Evolutionary conservation across 2,888 invertebrate genomes (phyloP).

Genomic region (Lasioglossum calceatum): DNA sequence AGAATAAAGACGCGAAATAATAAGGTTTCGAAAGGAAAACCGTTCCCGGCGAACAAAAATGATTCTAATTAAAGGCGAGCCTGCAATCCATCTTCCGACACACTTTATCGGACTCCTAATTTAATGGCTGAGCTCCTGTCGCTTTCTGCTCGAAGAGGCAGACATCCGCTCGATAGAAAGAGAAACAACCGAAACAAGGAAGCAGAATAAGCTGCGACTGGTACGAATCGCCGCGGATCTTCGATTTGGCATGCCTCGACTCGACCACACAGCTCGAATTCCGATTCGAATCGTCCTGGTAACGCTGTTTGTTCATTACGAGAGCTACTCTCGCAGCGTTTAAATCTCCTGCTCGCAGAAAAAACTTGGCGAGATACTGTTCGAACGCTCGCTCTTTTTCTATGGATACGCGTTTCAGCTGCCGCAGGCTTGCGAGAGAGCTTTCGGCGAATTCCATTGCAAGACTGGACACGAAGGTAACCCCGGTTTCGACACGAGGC

Average conservation of each 20-base stretch:
- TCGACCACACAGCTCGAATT: not conserved
- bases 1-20: not conserved
- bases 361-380: not conserved
- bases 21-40: slow-evolving; percentile 20
- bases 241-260: slow-evolving; percentile 46
- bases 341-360: not conserved
- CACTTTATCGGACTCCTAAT: slow-evolving; percentile 57
- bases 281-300: slow-evolving; percentile 2
- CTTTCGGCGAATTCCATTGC: slow-evolving; percentile 18
- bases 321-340: not conserved
- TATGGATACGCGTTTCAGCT: not conserved
- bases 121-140: slow-evolving; percentile 62
- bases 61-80: slow-evolving; percentile 41
- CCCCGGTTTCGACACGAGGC: slow-evolving; percentile 7
- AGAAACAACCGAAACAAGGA: slow-evolving; percentile 61
- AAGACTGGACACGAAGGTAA: slow-evolving; percentile 24
- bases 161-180: slow-evolving; percentile 59
- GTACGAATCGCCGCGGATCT: slow-evolving; percentile 57
- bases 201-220: slow-evolving; percentile 49
- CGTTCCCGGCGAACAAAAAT: slow-evolving; percentile 16
- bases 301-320: not conserved
- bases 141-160: slow-evolving; percentile 66
- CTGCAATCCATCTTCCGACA: slow-evolving; percentile 47
- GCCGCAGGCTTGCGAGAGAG: not conserved
- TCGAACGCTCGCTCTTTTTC: not conserved